phyloP scores from a whole-genome alignment of 2,888 invertebrate species.

The Epistrophe grossulariae region DNA sequence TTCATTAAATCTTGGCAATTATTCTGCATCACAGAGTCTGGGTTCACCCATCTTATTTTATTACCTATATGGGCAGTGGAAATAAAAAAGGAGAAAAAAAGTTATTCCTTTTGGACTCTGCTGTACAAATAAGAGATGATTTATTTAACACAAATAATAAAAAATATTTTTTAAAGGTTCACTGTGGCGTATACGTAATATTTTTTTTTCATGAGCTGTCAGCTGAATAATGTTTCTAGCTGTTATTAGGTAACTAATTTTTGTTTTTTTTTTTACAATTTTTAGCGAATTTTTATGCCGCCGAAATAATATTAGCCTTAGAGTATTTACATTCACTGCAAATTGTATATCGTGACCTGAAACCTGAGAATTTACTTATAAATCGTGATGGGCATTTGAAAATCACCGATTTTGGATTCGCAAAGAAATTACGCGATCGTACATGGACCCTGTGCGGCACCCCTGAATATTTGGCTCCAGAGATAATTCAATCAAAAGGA shows the following conservation, averaged over 20 bases:
- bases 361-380: slow-evolving; percentile 96
- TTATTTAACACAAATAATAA: slow-evolving; percentile 18
- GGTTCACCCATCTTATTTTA: neutral
- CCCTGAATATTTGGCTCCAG: slow-evolving; percentile 98
- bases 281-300: slow-evolving; percentile 94
- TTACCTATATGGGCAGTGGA: neutral
- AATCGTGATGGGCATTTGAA: slow-evolving; percentile 97
- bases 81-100: neutral
- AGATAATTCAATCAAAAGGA: slow-evolving; percentile 98
- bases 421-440: slow-evolving; percentile 96
- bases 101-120: neutral
- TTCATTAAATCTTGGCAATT: slow-evolving; percentile 20
- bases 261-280: slow-evolving; percentile 9
- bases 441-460: slow-evolving; percentile 99
- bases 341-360: slow-evolving; percentile 94
- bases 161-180: neutral
- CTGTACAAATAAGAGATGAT: neutral
- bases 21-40: neutral
- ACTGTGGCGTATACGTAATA: slow-evolving; percentile 50
- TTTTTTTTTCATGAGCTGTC: neutral
- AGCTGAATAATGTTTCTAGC: neutral
- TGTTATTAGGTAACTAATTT: neutral
- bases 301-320: slow-evolving; percentile 96
- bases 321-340: slow-evolving; percentile 96
- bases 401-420: slow-evolving; percentile 99